Conservation (phyloP, 2,888 invertebrate genomes). For the Caenorhabditis uteleia region DNA sequence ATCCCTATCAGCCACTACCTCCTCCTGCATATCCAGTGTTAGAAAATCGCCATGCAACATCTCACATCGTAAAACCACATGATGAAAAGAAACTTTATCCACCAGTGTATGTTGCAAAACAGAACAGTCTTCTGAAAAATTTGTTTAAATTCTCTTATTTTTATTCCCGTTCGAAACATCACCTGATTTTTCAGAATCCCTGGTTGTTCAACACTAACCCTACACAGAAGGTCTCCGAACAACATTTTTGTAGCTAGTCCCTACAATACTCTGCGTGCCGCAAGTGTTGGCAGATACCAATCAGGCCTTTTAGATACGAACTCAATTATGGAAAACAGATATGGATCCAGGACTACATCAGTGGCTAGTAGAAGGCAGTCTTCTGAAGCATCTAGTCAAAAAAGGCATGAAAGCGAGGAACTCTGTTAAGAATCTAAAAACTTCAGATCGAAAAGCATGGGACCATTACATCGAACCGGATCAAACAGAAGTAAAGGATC, state of each 20-base stretch:
- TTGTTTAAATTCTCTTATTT: slow-evolving; percentile 2
- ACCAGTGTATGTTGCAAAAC: slow-evolving; percentile 62
- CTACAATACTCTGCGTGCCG: slow-evolving; percentile 67
- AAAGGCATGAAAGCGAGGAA: slow-evolving; percentile 16
- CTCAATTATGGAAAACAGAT: slow-evolving; percentile 40
- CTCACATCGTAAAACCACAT: slow-evolving; percentile 62
- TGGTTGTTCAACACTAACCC: slow-evolving; percentile 67
- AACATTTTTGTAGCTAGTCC: slow-evolving; percentile 67
- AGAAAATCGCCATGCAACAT: slow-evolving; percentile 67
- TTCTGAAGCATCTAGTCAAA: slow-evolving; percentile 40
- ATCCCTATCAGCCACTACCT: slow-evolving; percentile 68
- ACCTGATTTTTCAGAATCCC: slow-evolving; percentile 63
- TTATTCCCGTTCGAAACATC: not conserved
- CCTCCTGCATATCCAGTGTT: slow-evolving; percentile 68
- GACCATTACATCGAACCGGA: slow-evolving; percentile 46
- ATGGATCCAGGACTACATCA: slow-evolving; percentile 28
- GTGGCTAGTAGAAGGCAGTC: slow-evolving; percentile 37
- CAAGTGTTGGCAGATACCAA: slow-evolving; percentile 47
- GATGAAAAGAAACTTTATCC: slow-evolving; percentile 69
- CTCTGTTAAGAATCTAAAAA: too few species aligned
- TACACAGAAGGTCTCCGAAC: slow-evolving; percentile 56
- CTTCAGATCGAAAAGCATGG: slow-evolving; percentile 49
- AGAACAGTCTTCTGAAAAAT: not conserved
- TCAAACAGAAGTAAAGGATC: slow-evolving; percentile 41
- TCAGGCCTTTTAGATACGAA: slow-evolving; percentile 37